Percentiles rank a stretch among this genome's conserved stretches.
Conservation (phyloP, 1,140 invertebrate genomes). For the Rhyzopertha dominica region DNA sequence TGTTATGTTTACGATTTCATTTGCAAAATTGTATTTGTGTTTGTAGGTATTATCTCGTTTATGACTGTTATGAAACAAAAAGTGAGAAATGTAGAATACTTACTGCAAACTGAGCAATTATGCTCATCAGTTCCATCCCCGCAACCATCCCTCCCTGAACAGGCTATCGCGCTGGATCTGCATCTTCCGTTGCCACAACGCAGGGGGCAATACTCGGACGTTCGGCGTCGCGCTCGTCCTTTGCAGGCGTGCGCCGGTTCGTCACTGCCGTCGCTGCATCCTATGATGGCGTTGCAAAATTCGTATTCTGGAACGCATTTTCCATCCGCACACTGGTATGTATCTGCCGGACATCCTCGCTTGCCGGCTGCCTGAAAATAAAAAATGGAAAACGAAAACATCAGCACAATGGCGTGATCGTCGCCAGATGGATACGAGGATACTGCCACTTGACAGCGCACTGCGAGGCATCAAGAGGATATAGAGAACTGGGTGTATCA, state of each 20-base stretch:
- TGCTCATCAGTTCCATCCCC: conserved; percentile 85
- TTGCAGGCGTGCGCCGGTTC: conserved; percentile 70
- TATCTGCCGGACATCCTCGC: conserved; percentile 64
- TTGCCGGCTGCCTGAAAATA: conserved; percentile 35
- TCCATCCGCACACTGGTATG: conserved; percentile 76
- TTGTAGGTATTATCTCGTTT: not conserved
- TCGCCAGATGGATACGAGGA: too few relatives aligned
- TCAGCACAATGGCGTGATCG: not conserved
- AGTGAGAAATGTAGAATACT: conserved; percentile 49
- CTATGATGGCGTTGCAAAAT: conserved; percentile 83
- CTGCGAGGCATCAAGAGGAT: too few relatives aligned
- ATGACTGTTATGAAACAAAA: not conserved
- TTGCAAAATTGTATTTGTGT: not conserved
- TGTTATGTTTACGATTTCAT: not conserved
- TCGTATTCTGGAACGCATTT: conserved; percentile 83
- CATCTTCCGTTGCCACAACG: conserved; percentile 81
- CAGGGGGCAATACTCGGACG: conserved; percentile 61
- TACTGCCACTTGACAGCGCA: too few relatives aligned
- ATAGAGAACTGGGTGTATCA: too few relatives aligned
- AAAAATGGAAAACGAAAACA: not conserved
- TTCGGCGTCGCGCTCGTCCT: conserved; percentile 35
- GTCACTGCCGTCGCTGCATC: conserved; percentile 80
- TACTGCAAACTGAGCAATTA: conserved; percentile 78
- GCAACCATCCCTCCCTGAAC: conserved; percentile 82
- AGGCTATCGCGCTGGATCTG: conserved; percentile 78